These are phyloP conservation scores for Choristoneura rosaceana DNA, from an alignment of 2,888 invertebrate species.

Conservation along the genomic window DNA sequence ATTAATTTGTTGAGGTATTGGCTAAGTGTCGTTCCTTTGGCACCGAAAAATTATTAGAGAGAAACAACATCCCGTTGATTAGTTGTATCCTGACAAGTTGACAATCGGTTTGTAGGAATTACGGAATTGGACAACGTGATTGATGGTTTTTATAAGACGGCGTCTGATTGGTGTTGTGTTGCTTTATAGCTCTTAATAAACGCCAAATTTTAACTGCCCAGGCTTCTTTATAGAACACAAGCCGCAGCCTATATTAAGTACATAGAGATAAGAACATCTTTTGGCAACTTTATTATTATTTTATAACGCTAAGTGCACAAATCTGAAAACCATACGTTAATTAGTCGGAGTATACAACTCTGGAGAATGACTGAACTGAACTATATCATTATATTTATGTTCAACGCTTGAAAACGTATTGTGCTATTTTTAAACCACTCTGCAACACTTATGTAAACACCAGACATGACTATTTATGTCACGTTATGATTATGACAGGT, in stretches of 20 bases:
- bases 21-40: not conserved
- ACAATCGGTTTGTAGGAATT: not conserved
- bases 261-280: no score
- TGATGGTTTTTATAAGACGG: not conserved
- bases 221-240: not conserved
- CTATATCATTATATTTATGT: no score
- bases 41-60: not conserved
- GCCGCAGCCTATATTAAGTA: not conserved
- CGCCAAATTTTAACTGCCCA: not conserved
- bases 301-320: no score
- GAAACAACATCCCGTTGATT: not conserved
- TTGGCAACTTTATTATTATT: no score
- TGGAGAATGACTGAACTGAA: no score
- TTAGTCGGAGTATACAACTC: no score
- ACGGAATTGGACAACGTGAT: not conserved
- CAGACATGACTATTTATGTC: not conserved
- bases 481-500: not conserved
- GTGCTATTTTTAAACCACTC: no score
- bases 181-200: not conserved
- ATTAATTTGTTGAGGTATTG: no score
- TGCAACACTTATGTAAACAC: no score
- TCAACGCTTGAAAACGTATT: no score
- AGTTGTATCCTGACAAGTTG: conserved; percentile 7
- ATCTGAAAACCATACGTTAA: no score
- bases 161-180: conserved; percentile 1